Base-by-base conservation (phyloP, 2,797 vertebrate genomes). In the Onychomys arenicola region DNA sequence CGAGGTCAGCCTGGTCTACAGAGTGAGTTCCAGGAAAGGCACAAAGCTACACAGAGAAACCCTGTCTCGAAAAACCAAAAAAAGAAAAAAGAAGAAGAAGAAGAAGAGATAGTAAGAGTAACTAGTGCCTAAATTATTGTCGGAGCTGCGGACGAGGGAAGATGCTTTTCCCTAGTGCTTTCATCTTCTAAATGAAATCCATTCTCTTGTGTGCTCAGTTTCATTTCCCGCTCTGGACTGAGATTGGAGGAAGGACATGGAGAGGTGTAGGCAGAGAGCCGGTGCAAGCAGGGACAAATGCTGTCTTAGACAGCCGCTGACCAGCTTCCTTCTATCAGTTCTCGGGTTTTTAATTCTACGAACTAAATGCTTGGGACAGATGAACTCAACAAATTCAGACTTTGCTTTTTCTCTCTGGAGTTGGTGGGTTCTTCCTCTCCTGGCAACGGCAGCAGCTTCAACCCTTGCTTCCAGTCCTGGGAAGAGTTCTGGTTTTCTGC, bases 201-300 rank as follows among this genome's bases (percentile, higher is more conserved):
- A 21, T 83, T 73, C 71, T 81, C 93, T 87, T 75, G 46, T 86
- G 78, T 43, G 73, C 52, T 80, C 65, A 59, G 63, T 75, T 95
- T 86, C 93, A 75, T 87, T 94, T 96, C 77, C 84, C 76, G 7
- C 55, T 85, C 88, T 94, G 55, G 34, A 85, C 93, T 95, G 95
- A 80, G 88, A 43, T 69, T 19, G 11, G 11, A 92, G 17, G 83
- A 67, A 83, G 52, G 43, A 43, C 29, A 63, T 65, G 80, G 77
- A 73, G 88, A 52, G 17, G 34, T 67, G 16, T 57, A 81, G 43
- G 11, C 76, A 77, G 71, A 94, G 61, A 78, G 3, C 21, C 32
- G 59, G 12, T 63, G 25, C 25, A 69, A 65, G 59, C 37, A 83
- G 81, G 8, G 21, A 59, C 29, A 17, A 7, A 88, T 10, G 17